Base-by-base conservation (phyloP, 1,140 invertebrate genomes). In the Megalopta genalis region DNA sequence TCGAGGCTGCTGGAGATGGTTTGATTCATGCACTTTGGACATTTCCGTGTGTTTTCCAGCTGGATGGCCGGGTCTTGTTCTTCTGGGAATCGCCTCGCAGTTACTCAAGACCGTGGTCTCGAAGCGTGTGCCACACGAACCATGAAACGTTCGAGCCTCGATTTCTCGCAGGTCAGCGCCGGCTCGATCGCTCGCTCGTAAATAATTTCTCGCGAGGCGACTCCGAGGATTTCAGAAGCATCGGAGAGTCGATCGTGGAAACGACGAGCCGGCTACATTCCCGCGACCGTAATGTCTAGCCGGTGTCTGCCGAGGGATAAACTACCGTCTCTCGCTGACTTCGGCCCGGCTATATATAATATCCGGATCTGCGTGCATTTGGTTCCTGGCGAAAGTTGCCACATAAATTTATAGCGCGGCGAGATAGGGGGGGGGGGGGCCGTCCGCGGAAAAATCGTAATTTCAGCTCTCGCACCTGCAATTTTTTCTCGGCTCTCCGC, bases 321-420 rank as follows among this genome's bases (percentile, higher is more conserved):
- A 86, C 86, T 87, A 78, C 75, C 79, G 68, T 32, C 32, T 54
- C 83, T 77, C 63, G 46, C 77, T 74, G 82, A 86, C 82, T 87
- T 86, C 73, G 32, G 21, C 5, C 64, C 57, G 52, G 42, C 80
- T 75, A 84, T 87, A 83, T 89, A 88, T 86, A 87, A 88, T 84
- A 82, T 81, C 80, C 80, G 82, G 77, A 88, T 88, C 86, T 83
- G 76, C 66, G 75, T 69, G 83, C 75, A 88, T 88, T 88, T 82
- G 80, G 80, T 85, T 80, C 73, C 69, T 70, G 60, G 84, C 10
- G 62, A 75, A 89, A 89, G 84, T 88, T 88, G 81, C 77, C 77
- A 82, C 86, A 88, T 88, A 88, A 89, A 88, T 89, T 88, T 88
- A 82, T 81, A 86, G 83, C 39, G 21, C n/a, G 59, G 77, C 5